Base-by-base conservation (phyloP, 23 tunicate genomes). In the Ascidia mentula region DNA sequence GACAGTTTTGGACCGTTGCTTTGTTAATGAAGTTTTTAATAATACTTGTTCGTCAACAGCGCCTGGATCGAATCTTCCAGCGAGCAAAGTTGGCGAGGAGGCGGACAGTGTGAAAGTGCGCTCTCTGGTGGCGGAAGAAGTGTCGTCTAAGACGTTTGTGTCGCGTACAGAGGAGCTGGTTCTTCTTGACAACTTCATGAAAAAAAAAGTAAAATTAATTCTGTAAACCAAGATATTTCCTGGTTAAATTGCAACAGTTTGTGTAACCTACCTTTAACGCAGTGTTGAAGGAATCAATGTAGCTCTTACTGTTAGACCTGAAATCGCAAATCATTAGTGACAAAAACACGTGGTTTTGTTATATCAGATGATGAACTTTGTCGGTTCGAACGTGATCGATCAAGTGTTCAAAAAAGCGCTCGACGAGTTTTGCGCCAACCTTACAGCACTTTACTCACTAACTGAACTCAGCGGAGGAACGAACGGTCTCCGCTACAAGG, bases 401-500 rank as follows among this genome's bases (percentile, higher is more conserved):
- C 82, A 85, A 45, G 89, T 85, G 31, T 85, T 85, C 82, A 77
- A 45, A 69, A 34, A 72, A 5, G 73, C 89, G 34, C 34, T 85
- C 46, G 78, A 85, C 40, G 89, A 85, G 40, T 85, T 85, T 72
- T 77, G 89, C 72, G 45, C 46, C 69, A 85, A 85, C 40, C 72
- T 85, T 22, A 85, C 82, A 12, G 82, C 78, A 28, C n/a, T 85
- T 46, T 85, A 77, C 72, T 85, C 89, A 72, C 69, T 34, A 34
- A 35, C 82, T 0, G 32, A 33, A n/a, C 72, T 71, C 36, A 78
- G 78, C 33, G 89, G 89, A 5, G 79, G 69, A 59, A 85, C 89
- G n/a, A 85, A 78, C 40, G 89, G 78, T 6, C 24, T 85, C 32
- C 77, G 82, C 39, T 85, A 85, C 78, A 85, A 85, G 71, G 82